Conservation (phyloP, 2,113 vertebrate species). For the Trichomycterus rosablanca region DNA sequence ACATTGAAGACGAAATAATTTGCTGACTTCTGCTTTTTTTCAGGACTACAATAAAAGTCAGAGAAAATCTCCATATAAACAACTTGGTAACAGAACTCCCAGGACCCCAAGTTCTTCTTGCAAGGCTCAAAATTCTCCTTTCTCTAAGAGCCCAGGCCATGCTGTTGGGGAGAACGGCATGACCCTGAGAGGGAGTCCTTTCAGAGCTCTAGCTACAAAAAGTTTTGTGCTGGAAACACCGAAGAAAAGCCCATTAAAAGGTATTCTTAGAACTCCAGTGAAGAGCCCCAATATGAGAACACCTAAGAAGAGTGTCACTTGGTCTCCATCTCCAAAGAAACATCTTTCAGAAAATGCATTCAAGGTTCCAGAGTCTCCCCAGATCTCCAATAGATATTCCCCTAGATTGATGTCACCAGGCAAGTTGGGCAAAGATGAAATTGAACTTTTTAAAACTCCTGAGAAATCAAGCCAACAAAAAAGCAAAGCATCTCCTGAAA, state of each 20-base stretch:
- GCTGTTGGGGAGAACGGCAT: slow-evolving; percentile 31
- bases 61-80: slow-evolving; percentile 52
- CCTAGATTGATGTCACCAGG: slow-evolving; percentile 38
- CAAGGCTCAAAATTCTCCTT: slow-evolving; percentile 20
- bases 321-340: slow-evolving; percentile 64
- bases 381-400: slow-evolving; percentile 38
- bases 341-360: slow-evolving; percentile 37
- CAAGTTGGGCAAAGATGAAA: slow-evolving; percentile 28
- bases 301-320: slow-evolving; percentile 58
- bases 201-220: slow-evolving; percentile 46
- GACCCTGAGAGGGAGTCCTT: slow-evolving; percentile 52
- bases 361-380: slow-evolving; percentile 59
- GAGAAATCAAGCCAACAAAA: slow-evolving; percentile 9
- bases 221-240: slow-evolving; percentile 42
- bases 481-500: neutral
- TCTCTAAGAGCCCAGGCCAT: slow-evolving; percentile 44
- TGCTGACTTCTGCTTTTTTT: slow-evolving; percentile 15
- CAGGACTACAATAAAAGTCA: slow-evolving; percentile 71
- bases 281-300: slow-evolving; percentile 51
- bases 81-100: slow-evolving; percentile 36
- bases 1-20: too few species aligned
- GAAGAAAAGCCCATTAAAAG: slow-evolving; percentile 53
- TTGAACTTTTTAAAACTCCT: slow-evolving; percentile 37
- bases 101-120: slow-evolving; percentile 38
- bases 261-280: slow-evolving; percentile 55